Base-by-base conservation (phyloP, 2,113 vertebrate genomes). In the Pica pica region DNA sequence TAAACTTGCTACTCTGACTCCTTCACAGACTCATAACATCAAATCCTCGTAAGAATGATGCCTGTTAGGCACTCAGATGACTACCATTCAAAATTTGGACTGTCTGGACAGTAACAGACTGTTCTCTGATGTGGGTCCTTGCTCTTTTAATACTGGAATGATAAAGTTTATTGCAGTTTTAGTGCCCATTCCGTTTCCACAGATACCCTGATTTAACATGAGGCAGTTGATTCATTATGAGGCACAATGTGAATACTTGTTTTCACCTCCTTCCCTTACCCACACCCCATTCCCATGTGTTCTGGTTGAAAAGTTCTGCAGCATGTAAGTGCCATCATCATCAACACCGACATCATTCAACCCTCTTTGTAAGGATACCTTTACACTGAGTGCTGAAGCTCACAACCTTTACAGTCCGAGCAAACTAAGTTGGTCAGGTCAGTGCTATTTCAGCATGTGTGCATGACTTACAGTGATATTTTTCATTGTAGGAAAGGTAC, bases 191-290 rank as follows among this genome's bases (percentile, higher is more conserved):
- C 61, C 9, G 33, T 82, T 90, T 70, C n/a, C 69, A 59, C 55
- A 67, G 33, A 95, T 47, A 89, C 11, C 37, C 24, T 46, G n/a
- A 68, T 88, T 87, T 89, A 81, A 81, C 64, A 44, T 65, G 64
- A 90, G 49, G 23, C n/a, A 75, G 60, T 79, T 94, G 88, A 93
- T 96, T 93, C 95, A 92, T 87, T 90, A 91, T 18, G 37, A 93
- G 46, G 53, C 30, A 84, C 53, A 87, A 90, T 30, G 19, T 78
- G 53, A 90, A 87, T 71, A 79, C 46, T 93, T 88, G 73, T 95
- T 96, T 92, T 90, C 80, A 71, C 52, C 41, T 86, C 56, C 80
- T 93, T 92, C 46, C 64, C 2, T 2, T 92, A 64, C 94, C 86
- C 80, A 89, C 47, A 42, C 35, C 27, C 23, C 57, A 16, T 42